phyloP scores from a whole-genome alignment of 2,888 invertebrate genomes.

The Drosophila phalerata region DNA sequence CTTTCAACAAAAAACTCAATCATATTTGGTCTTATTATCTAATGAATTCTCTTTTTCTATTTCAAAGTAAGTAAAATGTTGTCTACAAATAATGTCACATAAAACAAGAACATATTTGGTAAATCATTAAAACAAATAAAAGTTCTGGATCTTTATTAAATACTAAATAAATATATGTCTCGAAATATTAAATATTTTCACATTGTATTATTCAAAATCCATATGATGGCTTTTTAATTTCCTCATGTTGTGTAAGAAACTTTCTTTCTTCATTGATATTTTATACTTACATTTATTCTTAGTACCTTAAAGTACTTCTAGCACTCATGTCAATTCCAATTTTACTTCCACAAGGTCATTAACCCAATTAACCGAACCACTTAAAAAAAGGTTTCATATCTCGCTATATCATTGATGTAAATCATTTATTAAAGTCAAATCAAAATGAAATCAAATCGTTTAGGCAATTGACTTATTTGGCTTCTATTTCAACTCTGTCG shows the following conservation, averaged over 20 bases:
- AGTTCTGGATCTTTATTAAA: too few species aligned
- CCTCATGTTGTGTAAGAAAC: too few species aligned
- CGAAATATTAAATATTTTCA: too few species aligned
- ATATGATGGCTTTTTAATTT: too few species aligned
- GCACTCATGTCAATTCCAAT: not conserved
- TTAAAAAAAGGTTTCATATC: slow-evolving; percentile 1
- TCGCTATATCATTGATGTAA: not conserved
- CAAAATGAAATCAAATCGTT: slow-evolving; percentile 7
- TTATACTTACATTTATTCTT: not conserved
- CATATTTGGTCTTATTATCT: not conserved
- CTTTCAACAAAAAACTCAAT: too few species aligned
- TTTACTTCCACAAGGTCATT: not conserved
- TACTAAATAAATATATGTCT: too few species aligned
- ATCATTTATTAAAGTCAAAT: slow-evolving; percentile 11
- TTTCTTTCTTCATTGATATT: not conserved
- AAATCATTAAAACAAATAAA: too few species aligned
- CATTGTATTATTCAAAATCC: too few species aligned
- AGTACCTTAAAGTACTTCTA: not conserved
- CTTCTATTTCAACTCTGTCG: slow-evolving; percentile 37
- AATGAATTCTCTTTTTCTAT: not conserved
- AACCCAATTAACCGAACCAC: slow-evolving; percentile 6
- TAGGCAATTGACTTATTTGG: slow-evolving; percentile 32
- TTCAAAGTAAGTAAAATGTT: not conserved
- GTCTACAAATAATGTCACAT: not conserved
- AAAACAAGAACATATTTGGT: not conserved